A percentile compares a stretch with the other conserved stretches of the same genome.
These are phyloP conservation scores for Aegotheles bennettii DNA, from an alignment of 2,113 vertebrate species.

Conservation along the genomic window DNA sequence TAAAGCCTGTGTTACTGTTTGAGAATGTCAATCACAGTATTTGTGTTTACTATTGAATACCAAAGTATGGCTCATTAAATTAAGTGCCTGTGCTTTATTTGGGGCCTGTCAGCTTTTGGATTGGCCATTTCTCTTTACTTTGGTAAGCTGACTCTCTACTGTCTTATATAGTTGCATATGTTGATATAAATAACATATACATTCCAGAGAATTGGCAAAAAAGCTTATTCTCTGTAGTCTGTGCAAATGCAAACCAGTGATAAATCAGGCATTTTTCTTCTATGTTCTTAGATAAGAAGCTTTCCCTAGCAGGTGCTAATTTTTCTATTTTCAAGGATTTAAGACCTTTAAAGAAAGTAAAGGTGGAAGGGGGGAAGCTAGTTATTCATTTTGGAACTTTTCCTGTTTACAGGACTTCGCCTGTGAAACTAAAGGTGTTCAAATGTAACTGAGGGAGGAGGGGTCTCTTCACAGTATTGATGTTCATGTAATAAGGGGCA, in stretches of 20 bases:
- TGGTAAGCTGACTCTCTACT: not conserved
- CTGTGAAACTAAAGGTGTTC: not conserved
- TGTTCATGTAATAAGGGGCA: constrained; percentile 29
- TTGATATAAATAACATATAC: not conserved
- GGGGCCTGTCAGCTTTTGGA: not conserved
- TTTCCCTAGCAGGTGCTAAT: not conserved
- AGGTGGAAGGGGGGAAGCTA: not conserved
- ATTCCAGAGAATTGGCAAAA: not conserved
- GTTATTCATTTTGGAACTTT: not conserved
- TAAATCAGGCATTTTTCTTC: not conserved
- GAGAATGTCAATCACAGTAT: not conserved
- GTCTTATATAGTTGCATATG: not conserved
- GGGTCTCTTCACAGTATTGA: not conserved
- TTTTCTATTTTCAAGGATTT: not conserved
- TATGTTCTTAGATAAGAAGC: not conserved
- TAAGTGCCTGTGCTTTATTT: not conserved
- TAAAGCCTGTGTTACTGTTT: not conserved
- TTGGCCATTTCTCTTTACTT: not conserved
- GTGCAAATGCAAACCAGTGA: not conserved
- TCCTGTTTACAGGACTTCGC: not conserved
- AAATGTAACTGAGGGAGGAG: not conserved
- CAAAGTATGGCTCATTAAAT: not conserved
- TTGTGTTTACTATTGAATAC: not conserved
- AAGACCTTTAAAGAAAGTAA: not conserved
- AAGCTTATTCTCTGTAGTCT: not conserved